Evolutionary conservation across 2,797 vertebrate species (phyloP), one percentile per base, ranked within the genome.

Genomic region (Typhlichthys subterraneus): DNA sequence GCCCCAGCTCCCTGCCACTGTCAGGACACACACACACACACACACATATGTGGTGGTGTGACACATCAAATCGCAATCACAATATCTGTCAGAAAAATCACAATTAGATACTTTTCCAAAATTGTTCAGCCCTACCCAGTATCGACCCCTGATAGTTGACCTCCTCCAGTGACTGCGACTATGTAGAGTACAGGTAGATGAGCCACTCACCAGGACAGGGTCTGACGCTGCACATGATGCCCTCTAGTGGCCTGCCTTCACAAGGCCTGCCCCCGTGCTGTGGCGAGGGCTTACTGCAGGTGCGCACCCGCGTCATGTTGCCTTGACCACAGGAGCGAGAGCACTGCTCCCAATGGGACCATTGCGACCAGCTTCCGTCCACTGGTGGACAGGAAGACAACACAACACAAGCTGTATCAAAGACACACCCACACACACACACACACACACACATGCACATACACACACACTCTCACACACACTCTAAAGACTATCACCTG

Each of bases 271-370:
- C 98, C 0, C 94, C 92, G 0, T 95, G 91, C 76, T 95, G 96
- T 42, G 89, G 77, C 0, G 91, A 59, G 2, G 98, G 98, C 47
- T 90, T 90, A 70, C 74, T 96, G 87, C 97, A 99, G 7, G 82
- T 94, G 59, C 97, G 92, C 62, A 92, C 89, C 70, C 97, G 94
- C 14, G 94, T 98, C 77, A 88, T 94, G 90, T 97, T 98, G 12
- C 97, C 98, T 15, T 88, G 95, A 38, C 96, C 97, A 58, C 98
- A 99, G 71, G 91, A 95, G 64, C 86, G 93, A 7, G 97, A 96
- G 70, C 98, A 99, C 69, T 98, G 96, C 80, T 97, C 97, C 98
- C 98, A 99, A 0, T 76, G 45, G 1, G 94, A 94, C 98, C 98
- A 99, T 53, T 96, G 94, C 0, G 97, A 96, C 98, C 98, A 99